Evolutionary conservation across 2,888 invertebrate species (phyloP), one percentile per base, ranked within the genome.

Genomic region (Nymphalis polychloros): DNA sequence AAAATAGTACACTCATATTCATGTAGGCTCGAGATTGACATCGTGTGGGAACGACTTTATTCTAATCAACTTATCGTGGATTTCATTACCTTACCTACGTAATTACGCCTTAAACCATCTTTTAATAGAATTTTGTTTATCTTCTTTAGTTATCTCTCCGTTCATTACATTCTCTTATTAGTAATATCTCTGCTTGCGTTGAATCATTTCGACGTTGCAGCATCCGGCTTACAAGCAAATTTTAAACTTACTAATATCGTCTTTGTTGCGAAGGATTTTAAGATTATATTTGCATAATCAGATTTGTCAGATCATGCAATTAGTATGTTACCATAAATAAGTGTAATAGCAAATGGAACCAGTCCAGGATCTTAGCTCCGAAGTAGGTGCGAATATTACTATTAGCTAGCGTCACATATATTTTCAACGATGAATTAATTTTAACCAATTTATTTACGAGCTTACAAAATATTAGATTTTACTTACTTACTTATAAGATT

Each of bases 101-200:
- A 64, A 68, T 68, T 68, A 68, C 55, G 46, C 27, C 19, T 61
- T 55, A 50, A 48, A 50, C 49, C 64, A 61, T 59, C 61, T 68
- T 68, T 68, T 64, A 68, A 68, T 68, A 68, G 68, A 68, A 61
- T 68, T 59, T 68, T 57, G 57, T 62, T 68, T 68, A 68, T 68
- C 61, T 61, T 53, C 16, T 46, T 55, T 20, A 57, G 31, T 50
- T 64, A 68, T 68, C 68, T 64, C 60, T 48, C 49, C 31, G 64
- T 70, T 62, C 63, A 68, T 70, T 72, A 66, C 70, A 64, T 63
- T 64, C 65, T 70, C 59, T 66, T 68, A 67, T 71, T 70, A 64
- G 57, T 65, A 63, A 70, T 65, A 66, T 70, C 67, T 69, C 59
- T 59, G 23, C 52, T 52, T 48, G n/a, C 46, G 59, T 67, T 35